Conservation (phyloP, 1,140 invertebrate genomes). For the Drosophila kanapiae region DNA sequence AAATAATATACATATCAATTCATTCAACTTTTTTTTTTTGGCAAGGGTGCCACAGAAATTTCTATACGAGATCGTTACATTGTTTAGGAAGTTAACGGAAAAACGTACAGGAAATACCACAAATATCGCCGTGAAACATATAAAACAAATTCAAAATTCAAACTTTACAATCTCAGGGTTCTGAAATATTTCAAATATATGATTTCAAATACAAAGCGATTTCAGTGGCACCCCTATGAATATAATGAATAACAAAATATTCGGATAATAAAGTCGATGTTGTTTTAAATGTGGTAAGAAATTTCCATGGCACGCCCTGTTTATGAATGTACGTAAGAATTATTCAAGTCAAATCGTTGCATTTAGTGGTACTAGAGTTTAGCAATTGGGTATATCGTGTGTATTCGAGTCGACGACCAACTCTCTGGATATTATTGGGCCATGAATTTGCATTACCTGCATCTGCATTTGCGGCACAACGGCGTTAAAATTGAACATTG, state of each 20-base stretch:
- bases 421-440: constrained; percentile 13
- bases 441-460: constrained; percentile 65
- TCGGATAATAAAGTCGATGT: background rate
- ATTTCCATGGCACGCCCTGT: constrained; percentile 23
- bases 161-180: too few relatives aligned
- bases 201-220: too few relatives aligned
- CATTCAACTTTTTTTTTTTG: background rate
- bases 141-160: too few relatives aligned
- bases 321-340: background rate
- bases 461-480: constrained; percentile 43
- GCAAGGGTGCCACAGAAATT: constrained; percentile 16
- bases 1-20: constrained; percentile 2
- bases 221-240: too few relatives aligned
- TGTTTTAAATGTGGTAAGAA: too few relatives aligned
- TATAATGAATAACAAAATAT: background rate
- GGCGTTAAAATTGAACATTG: constrained; percentile 58
- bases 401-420: constrained; percentile 26
- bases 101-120: too few relatives aligned
- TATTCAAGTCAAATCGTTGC: background rate
- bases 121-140: too few relatives aligned
- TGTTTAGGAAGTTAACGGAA: too few relatives aligned
- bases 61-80: background rate
- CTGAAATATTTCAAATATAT: too few relatives aligned
- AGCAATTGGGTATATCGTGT: constrained; percentile 22
- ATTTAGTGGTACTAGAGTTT: constrained; percentile 1